Conservation (phyloP, 2,113 vertebrate species). For the Gracilinanus agilis region DNA sequence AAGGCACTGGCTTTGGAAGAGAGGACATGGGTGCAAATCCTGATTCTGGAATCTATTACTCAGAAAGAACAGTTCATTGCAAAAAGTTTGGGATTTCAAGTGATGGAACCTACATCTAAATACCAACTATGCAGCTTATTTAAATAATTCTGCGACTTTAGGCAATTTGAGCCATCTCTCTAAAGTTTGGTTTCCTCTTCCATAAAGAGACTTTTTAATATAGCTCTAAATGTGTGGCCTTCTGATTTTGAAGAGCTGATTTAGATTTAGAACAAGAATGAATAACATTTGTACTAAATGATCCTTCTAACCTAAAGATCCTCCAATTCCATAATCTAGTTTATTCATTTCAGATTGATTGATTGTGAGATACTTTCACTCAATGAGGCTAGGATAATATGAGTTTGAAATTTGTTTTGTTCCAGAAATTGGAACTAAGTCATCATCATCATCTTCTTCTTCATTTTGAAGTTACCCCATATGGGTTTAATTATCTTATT, state of each 20-base stretch:
- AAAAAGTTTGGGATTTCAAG: background rate
- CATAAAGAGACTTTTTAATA: background rate
- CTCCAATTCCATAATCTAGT: background rate
- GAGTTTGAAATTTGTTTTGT: background rate
- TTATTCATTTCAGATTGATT: background rate
- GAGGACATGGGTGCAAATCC: background rate
- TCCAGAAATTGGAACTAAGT: background rate
- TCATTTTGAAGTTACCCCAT: background rate
- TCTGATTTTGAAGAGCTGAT: background rate
- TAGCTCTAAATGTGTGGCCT: background rate
- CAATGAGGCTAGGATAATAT: background rate
- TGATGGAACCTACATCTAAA: background rate
- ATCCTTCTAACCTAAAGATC: background rate
- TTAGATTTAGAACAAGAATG: background rate
- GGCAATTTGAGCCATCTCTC: background rate
- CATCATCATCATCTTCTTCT: slow-evolving; percentile 27
- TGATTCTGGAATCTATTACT: background rate
- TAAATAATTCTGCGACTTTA: background rate
- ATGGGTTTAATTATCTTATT: slow-evolving; percentile 22
- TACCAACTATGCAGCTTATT: background rate
- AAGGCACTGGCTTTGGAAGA: background rate
- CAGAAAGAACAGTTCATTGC: background rate
- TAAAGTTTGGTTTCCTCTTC: background rate
- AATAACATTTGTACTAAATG: background rate
- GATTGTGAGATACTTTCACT: background rate